phyloP scores from a whole-genome alignment of 2,888 invertebrate species.

The Nephrotoma appendiculata region DNA sequence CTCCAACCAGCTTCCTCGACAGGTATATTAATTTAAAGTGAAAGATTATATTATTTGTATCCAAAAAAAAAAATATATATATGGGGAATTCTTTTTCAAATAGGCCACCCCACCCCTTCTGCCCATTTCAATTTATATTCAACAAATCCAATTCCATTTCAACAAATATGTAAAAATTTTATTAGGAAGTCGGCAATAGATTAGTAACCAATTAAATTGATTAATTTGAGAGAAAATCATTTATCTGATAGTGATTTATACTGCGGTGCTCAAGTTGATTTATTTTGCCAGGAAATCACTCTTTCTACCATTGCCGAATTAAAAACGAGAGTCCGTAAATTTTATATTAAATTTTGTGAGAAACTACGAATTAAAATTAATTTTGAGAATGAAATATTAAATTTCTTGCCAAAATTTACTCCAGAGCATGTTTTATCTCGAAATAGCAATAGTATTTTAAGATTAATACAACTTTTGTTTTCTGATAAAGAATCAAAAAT shows the following conservation, averaged over 20 bases:
- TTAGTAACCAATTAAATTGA: background rate
- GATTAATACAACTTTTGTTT: background rate
- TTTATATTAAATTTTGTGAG: background rate
- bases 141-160: too few relatives aligned
- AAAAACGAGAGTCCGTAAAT: background rate
- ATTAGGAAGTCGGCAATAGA: background rate
- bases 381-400: background rate
- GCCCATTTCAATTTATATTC: too few relatives aligned
- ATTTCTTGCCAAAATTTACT: background rate
- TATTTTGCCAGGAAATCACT: background rate
- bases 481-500: too few relatives aligned
- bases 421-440: background rate
- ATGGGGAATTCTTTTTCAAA: too few relatives aligned
- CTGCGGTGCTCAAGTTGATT: background rate
- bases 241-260: background rate
- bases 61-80: too few relatives aligned
- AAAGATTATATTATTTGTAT: background rate
- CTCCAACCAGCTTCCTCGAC: background rate
- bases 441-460: background rate
- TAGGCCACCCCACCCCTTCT: too few relatives aligned
- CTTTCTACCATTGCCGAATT: background rate
- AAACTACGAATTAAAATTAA: background rate
- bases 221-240: background rate
- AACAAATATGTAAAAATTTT: background rate
- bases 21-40: background rate